phyloP scores from a whole-genome alignment of 2,888 invertebrate genomes.

The Ochropacha duplaris region DNA sequence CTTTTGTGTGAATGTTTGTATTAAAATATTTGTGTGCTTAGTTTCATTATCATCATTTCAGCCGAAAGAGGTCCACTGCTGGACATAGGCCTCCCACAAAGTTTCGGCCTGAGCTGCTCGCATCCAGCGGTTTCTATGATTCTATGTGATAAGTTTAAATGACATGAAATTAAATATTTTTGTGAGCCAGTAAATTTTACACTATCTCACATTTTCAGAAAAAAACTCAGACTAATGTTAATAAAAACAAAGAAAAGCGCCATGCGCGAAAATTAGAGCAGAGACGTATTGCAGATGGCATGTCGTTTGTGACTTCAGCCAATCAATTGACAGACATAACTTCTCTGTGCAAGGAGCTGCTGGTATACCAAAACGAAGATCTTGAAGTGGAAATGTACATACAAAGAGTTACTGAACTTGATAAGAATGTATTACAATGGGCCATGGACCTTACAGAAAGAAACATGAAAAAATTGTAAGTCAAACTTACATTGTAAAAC shows the following conservation, averaged over 20 bases:
- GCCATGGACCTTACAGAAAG: slow-evolving; percentile 88
- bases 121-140: too few species aligned
- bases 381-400: slow-evolving; percentile 84
- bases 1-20: neutral
- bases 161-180: too few species aligned
- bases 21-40: neutral
- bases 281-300: slow-evolving; percentile 82
- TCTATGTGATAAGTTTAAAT: too few species aligned
- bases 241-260: slow-evolving; percentile 85
- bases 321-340: slow-evolving; percentile 84
- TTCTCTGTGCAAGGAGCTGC: slow-evolving; percentile 83
- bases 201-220: slow-evolving; percentile 62
- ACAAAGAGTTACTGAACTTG: slow-evolving; percentile 81
- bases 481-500: slow-evolving; percentile 11
- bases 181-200: neutral
- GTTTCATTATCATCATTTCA: too few species aligned
- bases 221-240: slow-evolving; percentile 64
- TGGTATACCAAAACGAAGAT: slow-evolving; percentile 84
- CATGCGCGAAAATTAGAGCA: slow-evolving; percentile 84
- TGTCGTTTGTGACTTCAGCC: slow-evolving; percentile 83
- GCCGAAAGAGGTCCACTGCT: too few species aligned
- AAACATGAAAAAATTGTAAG: slow-evolving; percentile 91
- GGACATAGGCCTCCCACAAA: too few species aligned
- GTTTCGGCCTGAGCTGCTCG: too few species aligned
- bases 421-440: slow-evolving; percentile 84